Evolutionary conservation across 2,797 vertebrate genomes (phyloP), one percentile per base, ranked within the genome.

Genomic region (Syngnathus rostellatus): DNA sequence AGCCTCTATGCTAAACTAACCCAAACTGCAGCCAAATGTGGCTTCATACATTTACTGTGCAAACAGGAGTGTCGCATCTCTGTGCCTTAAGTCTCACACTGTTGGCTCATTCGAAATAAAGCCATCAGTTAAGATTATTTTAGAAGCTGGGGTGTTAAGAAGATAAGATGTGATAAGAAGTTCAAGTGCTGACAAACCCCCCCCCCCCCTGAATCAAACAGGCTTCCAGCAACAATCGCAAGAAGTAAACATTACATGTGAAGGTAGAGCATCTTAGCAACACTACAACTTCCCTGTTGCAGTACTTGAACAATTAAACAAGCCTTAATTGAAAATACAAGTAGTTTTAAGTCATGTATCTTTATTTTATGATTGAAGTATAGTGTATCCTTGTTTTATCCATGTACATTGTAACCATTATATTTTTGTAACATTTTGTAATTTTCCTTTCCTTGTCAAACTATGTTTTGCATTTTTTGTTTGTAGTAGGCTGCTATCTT

Each of bases 401-500:
- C 68, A 72, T 86, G 82, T 83, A 86, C 70, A 85, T 75, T 83
- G 68, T 87, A 87, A 81, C 70, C 81, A 80, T 77, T 78, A 76
- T 86, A 83, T 86, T 85, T 86, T 86, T 84, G 67, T 81, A 83
- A 80, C 70, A 63, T 77, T 85, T 77, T 83, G 61, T 83, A 77
- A 63, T 79, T 61, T 77, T 53, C 72, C 64, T 46, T 69, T 67
- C 50, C 58, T 75, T 69, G 73, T 73, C 55, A 68, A 72, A 51
- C 64, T 21, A 60, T 78, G 70, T 82, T 66, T 82, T 73, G 77
- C 70, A 74, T 46, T 79, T 72, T 80, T 72, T 80, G 71, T 85
- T 55, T 83, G 73, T 83, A 82, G 81, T 83, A 76, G 79, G 87
- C 87, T 90, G 87, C 89, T 88, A 87, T 84, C 65, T 66, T 77